Evolutionary conservation across 2,797 vertebrate species (phyloP), one percentile per base, ranked within the genome.

Genomic region (Acipenser ruthenus): DNA sequence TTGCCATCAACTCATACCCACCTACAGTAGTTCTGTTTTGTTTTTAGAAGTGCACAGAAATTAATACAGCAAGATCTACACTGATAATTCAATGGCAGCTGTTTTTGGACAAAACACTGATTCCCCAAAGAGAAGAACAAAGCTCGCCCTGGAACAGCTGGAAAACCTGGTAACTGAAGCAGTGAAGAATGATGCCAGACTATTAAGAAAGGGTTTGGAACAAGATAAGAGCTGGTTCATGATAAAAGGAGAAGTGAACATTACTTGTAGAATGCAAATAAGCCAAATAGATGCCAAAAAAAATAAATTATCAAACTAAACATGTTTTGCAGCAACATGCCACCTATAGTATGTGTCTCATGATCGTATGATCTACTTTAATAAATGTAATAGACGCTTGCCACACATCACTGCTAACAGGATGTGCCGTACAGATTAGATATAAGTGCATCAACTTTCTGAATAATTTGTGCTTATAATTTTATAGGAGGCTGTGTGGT

Each of bases 241-340:
- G 82, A 84, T 85, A 82, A 83, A 82, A 83, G 81, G 74, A 53
- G 49, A 73, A 62, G 70, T 61, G 10, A 60, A 69, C 52, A 49
- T 52, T 69, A 49, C 71, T 7, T 61, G 55, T 68, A 76, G 86
- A 85, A 84, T 87, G 72, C 75, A 74, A 82, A 86, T 84, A 68
- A 78, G 78, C 55, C 61, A 68, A 75, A 73, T 65, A 18, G 18
- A 72, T 72, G 67, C 68, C 70, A 59, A 71, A 76, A 72, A 9
- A 61, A 7, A 52, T 13, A 62, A 11, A 7, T 51, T 12, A 37
- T 37, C 37, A 37, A 37, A 37, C 37, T 37, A 37, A 37, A 37
- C 37, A 37, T 37, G 3, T 37, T 37, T 37, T 37, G 37, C 37
- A 37, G 37, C 37, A 37, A 37, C 37, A 37, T 37, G 37, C 37